These are phyloP conservation scores for Malaclemys terrapin DNA, from an alignment of 2,113 vertebrate species.

Conservation along the genomic window DNA sequence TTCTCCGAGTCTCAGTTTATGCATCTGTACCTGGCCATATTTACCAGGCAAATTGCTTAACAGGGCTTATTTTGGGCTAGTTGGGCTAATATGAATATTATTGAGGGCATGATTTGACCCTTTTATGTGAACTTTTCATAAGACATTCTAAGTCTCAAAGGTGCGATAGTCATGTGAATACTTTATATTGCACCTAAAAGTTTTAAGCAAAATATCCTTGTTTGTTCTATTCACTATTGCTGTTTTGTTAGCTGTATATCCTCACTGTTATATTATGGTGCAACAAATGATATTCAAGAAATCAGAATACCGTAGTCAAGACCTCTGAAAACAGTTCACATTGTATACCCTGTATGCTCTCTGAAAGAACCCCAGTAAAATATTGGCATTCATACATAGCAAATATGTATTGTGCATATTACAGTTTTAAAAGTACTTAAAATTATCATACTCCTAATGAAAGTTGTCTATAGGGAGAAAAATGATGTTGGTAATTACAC, in stretches of 20 bases:
- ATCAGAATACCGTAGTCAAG: background rate
- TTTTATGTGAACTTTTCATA: background rate
- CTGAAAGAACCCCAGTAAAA: background rate
- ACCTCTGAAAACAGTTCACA: background rate
- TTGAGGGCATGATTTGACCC: background rate
- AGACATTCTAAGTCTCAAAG: background rate
- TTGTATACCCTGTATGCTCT: fast-evolving
- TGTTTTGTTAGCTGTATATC: fast-evolving
- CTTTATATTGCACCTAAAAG: fast-evolving
- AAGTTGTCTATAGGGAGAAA: conserved; percentile 54
- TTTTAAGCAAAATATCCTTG: fast-evolving
- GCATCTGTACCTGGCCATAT: background rate
- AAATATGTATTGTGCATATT: background rate
- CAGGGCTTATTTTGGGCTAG: background rate
- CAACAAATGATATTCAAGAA: fast-evolving
- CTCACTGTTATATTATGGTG: fast-evolving
- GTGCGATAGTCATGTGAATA: background rate
- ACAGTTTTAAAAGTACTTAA: conserved; percentile 31
- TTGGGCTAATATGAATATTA: background rate
- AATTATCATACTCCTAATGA: conserved; percentile 18
- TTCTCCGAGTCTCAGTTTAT: background rate
- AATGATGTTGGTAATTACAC: conserved; percentile 77
- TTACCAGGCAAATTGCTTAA: background rate
- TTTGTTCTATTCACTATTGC: fast-evolving
- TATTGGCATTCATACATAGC: background rate